phyloP scores from a whole-genome alignment of 2,888 invertebrate genomes.

The Pristionchus fissidentatus region DNA sequence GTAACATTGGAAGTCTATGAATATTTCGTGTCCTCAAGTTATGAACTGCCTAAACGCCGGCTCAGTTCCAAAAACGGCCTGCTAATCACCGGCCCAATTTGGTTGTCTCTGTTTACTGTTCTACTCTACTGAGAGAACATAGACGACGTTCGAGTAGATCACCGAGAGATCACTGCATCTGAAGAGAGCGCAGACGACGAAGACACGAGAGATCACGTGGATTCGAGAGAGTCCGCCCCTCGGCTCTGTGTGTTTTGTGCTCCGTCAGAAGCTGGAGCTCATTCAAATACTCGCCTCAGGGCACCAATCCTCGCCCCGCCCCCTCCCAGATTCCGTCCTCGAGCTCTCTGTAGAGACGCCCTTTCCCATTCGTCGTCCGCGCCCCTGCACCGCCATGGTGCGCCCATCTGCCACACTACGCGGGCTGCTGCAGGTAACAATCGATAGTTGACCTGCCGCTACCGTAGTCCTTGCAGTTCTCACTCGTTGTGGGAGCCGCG shows the following conservation, averaged over 20 bases:
- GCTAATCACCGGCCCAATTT: background rate
- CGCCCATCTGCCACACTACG: background rate
- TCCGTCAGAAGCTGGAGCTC: slow-evolving; percentile 27
- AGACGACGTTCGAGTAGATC: no score
- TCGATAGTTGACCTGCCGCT: background rate
- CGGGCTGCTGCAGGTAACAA: slow-evolving; percentile 33
- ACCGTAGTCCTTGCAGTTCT: slow-evolving; percentile 34
- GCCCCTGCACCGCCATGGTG: slow-evolving; percentile 28
- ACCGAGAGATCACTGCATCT: no score
- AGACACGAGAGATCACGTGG: background rate
- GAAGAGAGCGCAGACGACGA: background rate
- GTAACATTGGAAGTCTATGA: no score
- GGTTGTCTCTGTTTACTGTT: slow-evolving; percentile 4
- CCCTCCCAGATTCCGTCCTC: background rate
- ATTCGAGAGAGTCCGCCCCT: background rate
- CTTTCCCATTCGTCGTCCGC: slow-evolving; percentile 40
- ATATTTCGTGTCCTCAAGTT: no score
- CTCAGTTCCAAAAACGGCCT: background rate
- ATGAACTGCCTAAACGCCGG: no score
- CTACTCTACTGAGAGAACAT: slow-evolving; percentile 20
- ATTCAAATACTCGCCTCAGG: slow-evolving; percentile 37
- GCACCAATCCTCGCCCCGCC: slow-evolving; percentile 13
- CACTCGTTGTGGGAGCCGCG: slow-evolving; percentile 42
- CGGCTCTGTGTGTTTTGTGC: slow-evolving; percentile 13
- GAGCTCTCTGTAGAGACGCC: no score